phyloP scores from a whole-genome alignment of 2,113 vertebrate genomes.

The Lepisosteus oculatus region DNA sequence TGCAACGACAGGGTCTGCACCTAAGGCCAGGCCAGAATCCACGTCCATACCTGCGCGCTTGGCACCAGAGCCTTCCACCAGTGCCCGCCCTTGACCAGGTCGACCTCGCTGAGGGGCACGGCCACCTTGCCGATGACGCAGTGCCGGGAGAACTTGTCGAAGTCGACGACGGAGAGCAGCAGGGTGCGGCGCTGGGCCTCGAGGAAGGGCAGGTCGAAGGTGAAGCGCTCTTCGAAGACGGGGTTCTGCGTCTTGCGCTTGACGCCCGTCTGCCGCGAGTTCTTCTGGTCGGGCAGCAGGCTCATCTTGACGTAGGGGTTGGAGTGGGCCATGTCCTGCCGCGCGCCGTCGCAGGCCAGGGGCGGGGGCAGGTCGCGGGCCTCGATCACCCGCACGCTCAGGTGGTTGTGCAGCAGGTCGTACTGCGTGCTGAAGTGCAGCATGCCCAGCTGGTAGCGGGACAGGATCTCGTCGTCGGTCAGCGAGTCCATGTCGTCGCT shows the following conservation, averaged over 20 bases:
- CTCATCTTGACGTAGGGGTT: conserved; percentile 89
- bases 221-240: conserved; percentile 85
- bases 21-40: no score
- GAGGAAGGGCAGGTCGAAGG: conserved; percentile 83
- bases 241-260: conserved; percentile 87
- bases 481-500: conserved; percentile 77
- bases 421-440: conserved; percentile 88
- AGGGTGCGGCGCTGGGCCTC: conserved; percentile 87
- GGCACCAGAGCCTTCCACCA: conserved; percentile 89
- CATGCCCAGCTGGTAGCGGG: conserved; percentile 83
- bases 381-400: conserved; percentile 81
- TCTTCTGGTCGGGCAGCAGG: conserved; percentile 85
- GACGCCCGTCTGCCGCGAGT: conserved; percentile 86
- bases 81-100: conserved; percentile 87
- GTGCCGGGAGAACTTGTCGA: conserved; percentile 87
- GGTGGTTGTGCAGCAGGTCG: conserved; percentile 76
- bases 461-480: conserved; percentile 82
- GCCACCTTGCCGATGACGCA: conserved; percentile 85
- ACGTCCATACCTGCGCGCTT: conserved; percentile 77
- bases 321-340: conserved; percentile 82
- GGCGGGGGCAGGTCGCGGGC: conserved; percentile 80
- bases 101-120: conserved; percentile 77
- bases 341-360: conserved; percentile 66
- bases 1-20: no score
- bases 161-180: conserved; percentile 81